phyloP scores from a whole-genome alignment of 2,113 vertebrate genomes.

The Vimba vimba region DNA sequence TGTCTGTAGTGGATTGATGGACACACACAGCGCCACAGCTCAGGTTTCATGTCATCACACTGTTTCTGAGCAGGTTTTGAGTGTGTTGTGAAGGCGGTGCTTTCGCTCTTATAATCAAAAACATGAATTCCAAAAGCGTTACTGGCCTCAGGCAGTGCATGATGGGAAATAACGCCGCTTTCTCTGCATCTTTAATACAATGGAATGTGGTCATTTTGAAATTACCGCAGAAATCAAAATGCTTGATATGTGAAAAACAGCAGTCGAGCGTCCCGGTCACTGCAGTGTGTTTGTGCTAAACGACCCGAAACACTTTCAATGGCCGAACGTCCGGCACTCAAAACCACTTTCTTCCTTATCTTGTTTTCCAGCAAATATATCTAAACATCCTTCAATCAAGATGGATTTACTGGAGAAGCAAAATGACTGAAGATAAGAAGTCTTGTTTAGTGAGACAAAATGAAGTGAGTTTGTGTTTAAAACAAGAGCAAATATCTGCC shows the following conservation, averaged over 20 bases:
- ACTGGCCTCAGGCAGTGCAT: background rate
- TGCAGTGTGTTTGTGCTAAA: background rate
- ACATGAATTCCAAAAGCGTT: background rate
- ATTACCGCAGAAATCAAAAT: background rate
- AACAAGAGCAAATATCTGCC: too few relatives aligned
- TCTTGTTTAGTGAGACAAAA: too few relatives aligned
- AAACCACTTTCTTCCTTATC: too few relatives aligned
- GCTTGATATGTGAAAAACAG: background rate
- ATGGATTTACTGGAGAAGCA: too few relatives aligned
- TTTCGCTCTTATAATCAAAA: background rate
- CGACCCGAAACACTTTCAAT: background rate
- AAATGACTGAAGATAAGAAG: too few relatives aligned
- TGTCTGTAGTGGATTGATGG: background rate
- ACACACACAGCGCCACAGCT: background rate
- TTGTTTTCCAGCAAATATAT: too few relatives aligned
- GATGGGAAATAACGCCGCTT: conserved; percentile 6
- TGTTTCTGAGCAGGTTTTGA: background rate
- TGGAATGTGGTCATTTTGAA: background rate
- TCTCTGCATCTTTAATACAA: background rate
- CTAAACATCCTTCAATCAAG: too few relatives aligned
- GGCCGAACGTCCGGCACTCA: too few relatives aligned
- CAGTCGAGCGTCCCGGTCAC: background rate
- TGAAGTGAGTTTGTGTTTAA: too few relatives aligned
- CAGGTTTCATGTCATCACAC: background rate
- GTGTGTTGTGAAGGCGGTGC: background rate